Percentiles rank a stretch among this genome's conserved stretches.
Evolutionary conservation across 35 echinoderm and acorn worm species (phyloP).

Genomic region (Apostichopus californicus): DNA sequence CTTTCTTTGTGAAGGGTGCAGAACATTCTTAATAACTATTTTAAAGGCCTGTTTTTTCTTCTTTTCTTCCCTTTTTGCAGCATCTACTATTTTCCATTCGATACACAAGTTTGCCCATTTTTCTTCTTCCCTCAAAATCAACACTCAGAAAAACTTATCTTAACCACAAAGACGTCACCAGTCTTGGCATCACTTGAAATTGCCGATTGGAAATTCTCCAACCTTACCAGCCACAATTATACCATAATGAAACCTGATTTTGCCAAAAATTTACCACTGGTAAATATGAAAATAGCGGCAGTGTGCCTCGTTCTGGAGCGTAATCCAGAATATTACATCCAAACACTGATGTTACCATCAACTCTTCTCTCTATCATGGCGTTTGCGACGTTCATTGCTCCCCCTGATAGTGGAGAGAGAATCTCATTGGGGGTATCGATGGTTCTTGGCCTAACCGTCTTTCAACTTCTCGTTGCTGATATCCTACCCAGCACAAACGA

Average conservation of each 20-base stretch:
- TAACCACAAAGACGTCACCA: neutral
- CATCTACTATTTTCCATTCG: conserved; percentile 10
- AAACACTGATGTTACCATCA: neutral
- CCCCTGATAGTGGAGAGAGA: neutral
- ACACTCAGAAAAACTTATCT: neutral
- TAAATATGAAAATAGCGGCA: too few species aligned
- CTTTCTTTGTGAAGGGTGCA: too few species aligned
- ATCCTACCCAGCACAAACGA: neutral
- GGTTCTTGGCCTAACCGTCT: neutral
- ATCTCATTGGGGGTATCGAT: neutral
- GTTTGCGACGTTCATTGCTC: neutral
- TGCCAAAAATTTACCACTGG: neutral
- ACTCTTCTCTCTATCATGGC: neutral
- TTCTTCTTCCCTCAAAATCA: neutral
- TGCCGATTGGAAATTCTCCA: neutral
- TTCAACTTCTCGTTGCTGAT: conserved; percentile 5
- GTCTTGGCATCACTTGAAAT: neutral
- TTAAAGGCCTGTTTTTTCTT: too few species aligned
- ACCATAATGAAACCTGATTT: neutral
- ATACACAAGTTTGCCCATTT: conserved; percentile 6
- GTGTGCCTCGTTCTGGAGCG: neutral
- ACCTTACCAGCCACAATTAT: neutral
- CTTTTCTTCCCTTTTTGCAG: neutral
- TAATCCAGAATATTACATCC: neutral
- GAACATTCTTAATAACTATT: too few species aligned